Conservation (phyloP, 2,888 invertebrate genomes). For the Troglohyphantes excavatus region DNA sequence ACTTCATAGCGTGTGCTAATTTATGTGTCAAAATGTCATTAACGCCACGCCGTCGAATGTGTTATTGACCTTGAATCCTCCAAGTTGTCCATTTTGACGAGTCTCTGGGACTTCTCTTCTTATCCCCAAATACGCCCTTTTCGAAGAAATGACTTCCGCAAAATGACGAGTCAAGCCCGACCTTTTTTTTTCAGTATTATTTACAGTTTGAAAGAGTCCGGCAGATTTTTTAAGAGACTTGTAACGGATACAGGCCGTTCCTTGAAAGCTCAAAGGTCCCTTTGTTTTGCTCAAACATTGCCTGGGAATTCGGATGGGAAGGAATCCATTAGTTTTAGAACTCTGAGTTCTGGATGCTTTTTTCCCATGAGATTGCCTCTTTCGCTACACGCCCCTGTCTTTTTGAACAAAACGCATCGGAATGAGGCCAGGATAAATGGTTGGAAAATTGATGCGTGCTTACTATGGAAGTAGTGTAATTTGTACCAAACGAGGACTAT, state of each 20-base stretch:
- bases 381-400: neutral
- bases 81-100: neutral
- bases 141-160: slow-evolving; percentile 4
- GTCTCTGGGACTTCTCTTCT: neutral
- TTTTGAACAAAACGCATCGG: slow-evolving; percentile 9
- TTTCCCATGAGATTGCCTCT: neutral
- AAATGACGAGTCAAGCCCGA: neutral
- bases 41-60: neutral
- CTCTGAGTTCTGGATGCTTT: neutral
- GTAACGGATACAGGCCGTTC: slow-evolving; percentile 5
- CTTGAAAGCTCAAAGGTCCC: slow-evolving; percentile 2
- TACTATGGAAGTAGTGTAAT: neutral
- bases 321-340: slow-evolving; percentile 1
- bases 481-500: neutral
- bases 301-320: neutral
- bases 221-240: neutral
- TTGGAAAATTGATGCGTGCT: slow-evolving; percentile 2
- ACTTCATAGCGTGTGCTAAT: neutral
- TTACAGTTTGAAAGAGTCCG: neutral
- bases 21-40: slow-evolving; percentile 23
- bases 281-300: neutral
- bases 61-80: slow-evolving; percentile 16
- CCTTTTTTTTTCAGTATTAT: neutral
- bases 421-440: neutral
- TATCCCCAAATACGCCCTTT: slow-evolving; percentile 2